These are phyloP conservation scores for Harlomillsia oculata DNA, from an alignment of 1,140 invertebrate genomes.

Conservation along the genomic window DNA sequence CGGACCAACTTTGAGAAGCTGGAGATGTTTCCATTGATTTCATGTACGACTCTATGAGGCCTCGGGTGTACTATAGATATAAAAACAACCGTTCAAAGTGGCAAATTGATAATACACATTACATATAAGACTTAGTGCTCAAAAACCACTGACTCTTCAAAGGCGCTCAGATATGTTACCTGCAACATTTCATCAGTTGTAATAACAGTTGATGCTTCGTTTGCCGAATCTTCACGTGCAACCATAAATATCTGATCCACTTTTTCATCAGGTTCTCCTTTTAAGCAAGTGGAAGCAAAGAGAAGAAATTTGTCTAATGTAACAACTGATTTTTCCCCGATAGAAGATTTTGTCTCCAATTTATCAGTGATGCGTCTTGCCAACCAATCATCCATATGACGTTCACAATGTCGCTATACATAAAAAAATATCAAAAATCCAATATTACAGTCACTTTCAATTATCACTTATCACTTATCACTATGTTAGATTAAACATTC, in stretches of 20 bases:
- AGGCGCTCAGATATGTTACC: not conserved
- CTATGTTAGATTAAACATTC: too few species aligned
- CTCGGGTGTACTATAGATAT: constrained; percentile 24
- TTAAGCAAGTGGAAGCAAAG: constrained; percentile 22
- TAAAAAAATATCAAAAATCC: not conserved
- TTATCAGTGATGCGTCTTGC: constrained; percentile 17
- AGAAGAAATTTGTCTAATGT: constrained; percentile 14
- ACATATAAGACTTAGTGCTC: not conserved
- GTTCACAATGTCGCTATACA: constrained; percentile 24
- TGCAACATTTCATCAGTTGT: constrained; percentile 23
- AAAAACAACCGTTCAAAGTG: not conserved
- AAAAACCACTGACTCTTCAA: not conserved
- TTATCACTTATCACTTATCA: too few species aligned
- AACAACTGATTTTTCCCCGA: constrained; percentile 18
- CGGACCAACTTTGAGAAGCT: constrained; percentile 19
- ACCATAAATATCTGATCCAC: constrained; percentile 21
- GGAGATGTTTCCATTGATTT: constrained; percentile 24
- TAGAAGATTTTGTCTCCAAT: constrained; percentile 14
- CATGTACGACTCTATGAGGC: constrained; percentile 30
- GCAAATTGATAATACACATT: constrained; percentile 1
- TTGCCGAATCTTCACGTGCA: constrained; percentile 2
- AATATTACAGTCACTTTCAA: too few species aligned
- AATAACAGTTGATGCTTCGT: constrained; percentile 12
- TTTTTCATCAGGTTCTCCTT: constrained; percentile 27
- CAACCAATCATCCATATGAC: constrained; percentile 31